Conservation (phyloP, 2,113 vertebrate genomes). For the Lutjanus erythropterus region DNA sequence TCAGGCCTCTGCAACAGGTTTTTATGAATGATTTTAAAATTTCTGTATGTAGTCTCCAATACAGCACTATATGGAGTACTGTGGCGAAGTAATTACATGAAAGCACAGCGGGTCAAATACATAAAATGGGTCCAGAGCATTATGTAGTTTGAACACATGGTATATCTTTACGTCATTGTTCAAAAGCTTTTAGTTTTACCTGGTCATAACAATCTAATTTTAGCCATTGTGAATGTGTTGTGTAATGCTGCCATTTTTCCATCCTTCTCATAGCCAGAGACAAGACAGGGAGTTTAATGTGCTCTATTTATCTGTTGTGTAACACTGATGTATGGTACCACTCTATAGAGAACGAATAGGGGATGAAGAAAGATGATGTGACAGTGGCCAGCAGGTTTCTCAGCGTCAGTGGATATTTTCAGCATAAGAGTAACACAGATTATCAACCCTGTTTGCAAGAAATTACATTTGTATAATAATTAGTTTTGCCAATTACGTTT, state of each 20-base stretch:
- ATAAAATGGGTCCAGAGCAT: background rate
- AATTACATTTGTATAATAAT: background rate
- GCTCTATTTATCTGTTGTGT: conserved; percentile 8
- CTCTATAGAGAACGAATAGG: background rate
- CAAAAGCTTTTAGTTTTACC: background rate
- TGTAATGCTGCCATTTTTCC: conserved; percentile 21
- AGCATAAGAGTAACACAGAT: background rate
- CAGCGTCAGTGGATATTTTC: background rate
- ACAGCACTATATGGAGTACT: background rate
- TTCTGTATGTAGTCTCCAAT: background rate
- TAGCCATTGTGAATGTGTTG: background rate
- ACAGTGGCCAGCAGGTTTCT: background rate
- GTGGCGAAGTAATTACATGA: no score
- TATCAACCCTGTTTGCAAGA: background rate
- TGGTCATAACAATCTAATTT: background rate
- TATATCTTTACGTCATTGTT: background rate
- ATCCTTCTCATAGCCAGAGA: background rate
- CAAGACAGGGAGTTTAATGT: conserved; percentile 8
- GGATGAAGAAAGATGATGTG: conserved; percentile 2
- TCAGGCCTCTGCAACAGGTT: background rate
- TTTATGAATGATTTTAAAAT: background rate
- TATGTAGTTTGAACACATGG: background rate
- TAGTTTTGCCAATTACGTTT: background rate
- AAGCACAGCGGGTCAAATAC: background rate
- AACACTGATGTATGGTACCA: conserved; percentile 7